Conservation (phyloP, 2,797 vertebrate genomes). For the Oreortyx pictus region DNA sequence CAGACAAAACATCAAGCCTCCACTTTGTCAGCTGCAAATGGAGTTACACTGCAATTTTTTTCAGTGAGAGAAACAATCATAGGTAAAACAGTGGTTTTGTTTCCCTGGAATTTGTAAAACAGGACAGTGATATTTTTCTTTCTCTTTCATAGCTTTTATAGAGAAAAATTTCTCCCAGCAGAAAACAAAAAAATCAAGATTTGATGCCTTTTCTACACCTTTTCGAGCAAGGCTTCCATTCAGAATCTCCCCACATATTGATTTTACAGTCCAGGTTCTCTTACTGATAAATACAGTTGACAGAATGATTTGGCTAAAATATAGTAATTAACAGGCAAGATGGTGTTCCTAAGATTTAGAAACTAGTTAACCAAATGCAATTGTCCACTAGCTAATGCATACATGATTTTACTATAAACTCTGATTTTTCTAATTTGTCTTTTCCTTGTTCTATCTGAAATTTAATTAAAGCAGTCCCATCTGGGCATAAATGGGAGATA, state of each 20-base stretch:
- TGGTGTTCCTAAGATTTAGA: not conserved
- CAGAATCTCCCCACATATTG: not conserved
- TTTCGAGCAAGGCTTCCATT: not conserved
- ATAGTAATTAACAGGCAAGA: not conserved
- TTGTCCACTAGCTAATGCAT: not conserved
- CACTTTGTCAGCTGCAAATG: not conserved
- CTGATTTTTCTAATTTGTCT: not conserved
- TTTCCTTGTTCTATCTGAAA: not conserved
- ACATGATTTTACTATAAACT: not conserved
- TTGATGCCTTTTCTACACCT: not conserved
- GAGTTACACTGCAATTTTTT: not conserved
- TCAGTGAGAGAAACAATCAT: not conserved
- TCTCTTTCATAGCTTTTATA: not conserved
- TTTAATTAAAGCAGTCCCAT: not conserved
- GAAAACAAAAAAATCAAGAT: not conserved
- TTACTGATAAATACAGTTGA: not conserved
- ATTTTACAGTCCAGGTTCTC: not conserved
- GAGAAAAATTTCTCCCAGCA: not conserved
- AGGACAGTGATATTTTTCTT: not conserved
- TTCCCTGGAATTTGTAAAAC: not conserved
- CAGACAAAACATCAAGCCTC: not conserved
- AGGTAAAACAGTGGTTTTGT: not conserved
- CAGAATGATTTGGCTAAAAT: conserved; percentile 5
- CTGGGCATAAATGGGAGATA: not conserved
- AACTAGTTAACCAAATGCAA: not conserved